Percentiles rank a stretch among this genome's conserved stretches.
These are phyloP conservation scores for Pristionchus maxplancki DNA, from an alignment of 2,888 invertebrate genomes.

Conservation along the genomic window DNA sequence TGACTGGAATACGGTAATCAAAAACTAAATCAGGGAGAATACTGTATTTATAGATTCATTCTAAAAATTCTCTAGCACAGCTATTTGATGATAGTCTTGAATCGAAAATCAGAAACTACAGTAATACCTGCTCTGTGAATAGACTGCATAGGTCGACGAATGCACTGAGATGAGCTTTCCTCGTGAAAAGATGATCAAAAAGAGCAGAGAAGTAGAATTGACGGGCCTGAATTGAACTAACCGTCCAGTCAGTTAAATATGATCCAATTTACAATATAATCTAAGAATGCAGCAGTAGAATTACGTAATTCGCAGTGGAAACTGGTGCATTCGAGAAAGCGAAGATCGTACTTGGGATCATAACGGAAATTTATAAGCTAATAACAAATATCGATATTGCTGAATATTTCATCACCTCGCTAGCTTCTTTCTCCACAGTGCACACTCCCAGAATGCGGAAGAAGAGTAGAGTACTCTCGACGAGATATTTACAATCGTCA, in stretches of 20 bases:
- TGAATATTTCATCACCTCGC: not conserved
- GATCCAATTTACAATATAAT: too few species aligned
- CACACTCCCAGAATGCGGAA: not conserved
- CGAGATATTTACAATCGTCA: not conserved
- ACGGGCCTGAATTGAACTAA: constrained; percentile 14
- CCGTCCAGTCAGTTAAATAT: too few species aligned
- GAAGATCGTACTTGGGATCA: not conserved
- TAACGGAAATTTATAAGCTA: too few species aligned
- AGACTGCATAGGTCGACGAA: constrained; percentile 18
- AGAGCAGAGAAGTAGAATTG: constrained; percentile 8
- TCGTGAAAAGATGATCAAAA: constrained; percentile 37
- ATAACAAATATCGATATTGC: too few species aligned
- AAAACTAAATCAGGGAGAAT: too few species aligned
- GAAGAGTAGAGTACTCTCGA: not conserved
- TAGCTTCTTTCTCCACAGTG: not conserved
- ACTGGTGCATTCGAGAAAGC: not conserved
- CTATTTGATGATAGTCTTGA: too few species aligned
- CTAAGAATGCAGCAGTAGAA: too few species aligned
- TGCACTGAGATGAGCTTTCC: not conserved
- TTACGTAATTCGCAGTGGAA: not conserved
- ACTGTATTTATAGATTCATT: too few species aligned
- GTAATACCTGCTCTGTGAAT: constrained; percentile 8
- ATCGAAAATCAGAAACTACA: not conserved
- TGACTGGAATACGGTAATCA: constrained; percentile 30
- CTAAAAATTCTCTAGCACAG: too few species aligned